These are phyloP conservation scores for Eutrigla gurnardus DNA, from an alignment of 2,797 vertebrate genomes.

Conservation along the genomic window DNA sequence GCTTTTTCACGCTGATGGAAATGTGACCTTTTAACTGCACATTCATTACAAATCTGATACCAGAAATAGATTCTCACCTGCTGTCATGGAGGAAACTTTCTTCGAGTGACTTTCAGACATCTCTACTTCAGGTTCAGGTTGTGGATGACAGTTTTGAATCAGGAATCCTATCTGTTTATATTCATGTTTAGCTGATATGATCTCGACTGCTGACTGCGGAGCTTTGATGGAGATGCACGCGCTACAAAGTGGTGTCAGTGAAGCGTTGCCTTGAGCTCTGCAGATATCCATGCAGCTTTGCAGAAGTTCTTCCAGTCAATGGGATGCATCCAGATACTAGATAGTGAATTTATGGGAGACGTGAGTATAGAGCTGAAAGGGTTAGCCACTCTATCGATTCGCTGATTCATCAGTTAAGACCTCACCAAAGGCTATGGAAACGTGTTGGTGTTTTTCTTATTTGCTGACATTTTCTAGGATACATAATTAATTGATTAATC, in stretches of 20 bases:
- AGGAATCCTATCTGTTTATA: background rate
- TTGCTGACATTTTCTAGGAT: background rate
- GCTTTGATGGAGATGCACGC: background rate
- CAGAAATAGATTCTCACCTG: background rate
- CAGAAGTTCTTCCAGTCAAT: background rate
- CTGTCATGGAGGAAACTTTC: background rate
- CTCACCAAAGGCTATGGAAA: background rate
- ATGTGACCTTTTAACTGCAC: background rate
- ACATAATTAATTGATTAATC: background rate
- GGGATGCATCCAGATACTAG: background rate
- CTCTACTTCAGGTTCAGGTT: background rate
- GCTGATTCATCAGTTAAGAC: background rate
- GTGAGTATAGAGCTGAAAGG: background rate
- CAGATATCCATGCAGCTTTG: background rate
- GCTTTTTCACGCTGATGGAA: conserved; percentile 5
- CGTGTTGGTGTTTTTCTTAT: background rate
- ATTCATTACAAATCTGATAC: conserved; percentile 18
- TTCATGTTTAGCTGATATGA: background rate
- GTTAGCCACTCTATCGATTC: background rate
- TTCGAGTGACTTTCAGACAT: background rate
- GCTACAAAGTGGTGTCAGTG: background rate
- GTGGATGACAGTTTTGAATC: background rate
- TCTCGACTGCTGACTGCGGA: background rate
- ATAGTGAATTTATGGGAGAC: background rate
- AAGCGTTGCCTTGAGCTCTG: background rate